phyloP scores from a whole-genome alignment of 2,888 invertebrate species.

The Eupithecia exiguata region DNA sequence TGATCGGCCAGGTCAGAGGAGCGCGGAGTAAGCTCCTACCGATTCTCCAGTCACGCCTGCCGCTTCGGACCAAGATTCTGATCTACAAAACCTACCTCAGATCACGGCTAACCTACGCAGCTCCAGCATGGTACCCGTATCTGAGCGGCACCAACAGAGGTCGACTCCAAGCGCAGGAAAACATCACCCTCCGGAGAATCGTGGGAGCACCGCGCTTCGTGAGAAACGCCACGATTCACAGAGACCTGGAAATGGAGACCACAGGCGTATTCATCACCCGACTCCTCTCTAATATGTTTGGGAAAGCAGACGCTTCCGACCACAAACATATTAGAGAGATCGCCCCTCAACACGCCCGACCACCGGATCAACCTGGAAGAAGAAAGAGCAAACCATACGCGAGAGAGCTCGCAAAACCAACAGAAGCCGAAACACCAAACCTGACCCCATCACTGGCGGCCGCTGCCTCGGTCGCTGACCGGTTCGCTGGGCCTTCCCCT shows the following conservation, averaged over 20 bases:
- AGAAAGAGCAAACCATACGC: not conserved
- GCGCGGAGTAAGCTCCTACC: not conserved
- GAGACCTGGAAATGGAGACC: not conserved
- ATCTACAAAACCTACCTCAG: slow-evolving; percentile 13
- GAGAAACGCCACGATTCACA: not conserved
- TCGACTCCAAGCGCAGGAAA: slow-evolving; percentile 6
- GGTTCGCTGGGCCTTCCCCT: not conserved
- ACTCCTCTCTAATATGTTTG: not conserved
- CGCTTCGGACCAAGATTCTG: not conserved
- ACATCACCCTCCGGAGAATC: not conserved
- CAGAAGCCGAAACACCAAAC: not conserved
- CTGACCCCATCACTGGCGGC: not conserved
- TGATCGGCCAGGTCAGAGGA: too few relatives aligned
- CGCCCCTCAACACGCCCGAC: not conserved
- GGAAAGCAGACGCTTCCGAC: not conserved
- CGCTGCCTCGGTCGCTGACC: not conserved
- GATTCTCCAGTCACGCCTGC: slow-evolving; percentile 3
- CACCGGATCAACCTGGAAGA: not conserved
- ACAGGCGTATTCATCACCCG: not conserved
- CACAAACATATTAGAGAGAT: not conserved
- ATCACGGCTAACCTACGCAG: slow-evolving; percentile 12
- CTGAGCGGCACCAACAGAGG: not conserved
- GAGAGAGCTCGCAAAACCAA: not conserved
- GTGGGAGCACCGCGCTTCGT: slow-evolving; percentile 3
- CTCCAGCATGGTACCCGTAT: not conserved